Conservation (phyloP, 2,888 invertebrate species). For the Cryptophagus acutangulus region DNA sequence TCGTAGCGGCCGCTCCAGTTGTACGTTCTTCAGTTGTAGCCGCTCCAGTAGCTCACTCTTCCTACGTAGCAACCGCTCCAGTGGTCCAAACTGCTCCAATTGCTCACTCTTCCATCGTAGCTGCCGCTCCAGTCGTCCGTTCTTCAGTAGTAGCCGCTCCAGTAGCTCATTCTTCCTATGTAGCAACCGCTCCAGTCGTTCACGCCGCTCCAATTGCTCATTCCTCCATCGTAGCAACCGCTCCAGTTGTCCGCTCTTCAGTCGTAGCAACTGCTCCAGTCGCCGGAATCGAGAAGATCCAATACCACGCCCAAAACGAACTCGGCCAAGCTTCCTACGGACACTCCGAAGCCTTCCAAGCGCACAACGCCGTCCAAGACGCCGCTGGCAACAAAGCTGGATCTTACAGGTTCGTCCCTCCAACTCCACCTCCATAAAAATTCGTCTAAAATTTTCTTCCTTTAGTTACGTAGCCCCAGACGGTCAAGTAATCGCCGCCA, state of each 20-base stretch:
- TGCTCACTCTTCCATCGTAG: slow-evolving; percentile 11
- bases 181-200: slow-evolving; percentile 21
- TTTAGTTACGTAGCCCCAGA: slow-evolving; percentile 47
- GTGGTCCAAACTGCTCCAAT: slow-evolving; percentile 26
- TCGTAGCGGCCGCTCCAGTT: slow-evolving; percentile 48
- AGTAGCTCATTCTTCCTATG: slow-evolving; percentile 11
- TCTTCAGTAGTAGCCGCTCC: slow-evolving; percentile 28
- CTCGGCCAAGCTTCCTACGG: slow-evolving; percentile 46
- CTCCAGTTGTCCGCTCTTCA: slow-evolving; percentile 10
- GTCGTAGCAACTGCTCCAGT: slow-evolving; percentile 26
- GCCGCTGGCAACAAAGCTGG: slow-evolving; percentile 46
- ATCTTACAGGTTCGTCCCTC: slow-evolving; percentile 33
- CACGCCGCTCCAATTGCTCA: slow-evolving; percentile 23
- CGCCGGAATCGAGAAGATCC: slow-evolving; percentile 36
- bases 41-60: slow-evolving; percentile 20
- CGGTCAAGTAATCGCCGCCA: slow-evolving; percentile 45
- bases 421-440: neutral
- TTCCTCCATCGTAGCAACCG: slow-evolving; percentile 23
- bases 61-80: slow-evolving; percentile 16
- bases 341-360: slow-evolving; percentile 43
- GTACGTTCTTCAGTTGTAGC: slow-evolving; percentile 31
- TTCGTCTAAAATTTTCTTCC: neutral
- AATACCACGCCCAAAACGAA: slow-evolving; percentile 47
- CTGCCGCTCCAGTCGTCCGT: slow-evolving; percentile 30
- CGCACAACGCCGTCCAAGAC: slow-evolving; percentile 43